Conservation (phyloP, 2,888 invertebrate genomes). For the Serripes groenlandicus region DNA sequence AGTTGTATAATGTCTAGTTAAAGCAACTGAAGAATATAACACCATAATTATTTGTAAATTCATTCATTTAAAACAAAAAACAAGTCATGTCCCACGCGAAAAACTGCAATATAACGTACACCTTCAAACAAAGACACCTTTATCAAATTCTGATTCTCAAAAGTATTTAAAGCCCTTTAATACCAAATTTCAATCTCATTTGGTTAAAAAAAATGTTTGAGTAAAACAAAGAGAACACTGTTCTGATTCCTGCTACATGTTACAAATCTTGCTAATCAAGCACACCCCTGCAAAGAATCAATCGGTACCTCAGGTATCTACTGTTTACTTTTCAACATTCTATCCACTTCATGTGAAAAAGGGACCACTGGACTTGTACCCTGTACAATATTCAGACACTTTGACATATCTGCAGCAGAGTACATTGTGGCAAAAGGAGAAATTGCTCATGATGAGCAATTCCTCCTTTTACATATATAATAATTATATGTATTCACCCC, state of each 20-base stretch:
- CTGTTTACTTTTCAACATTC: slow-evolving; percentile 22
- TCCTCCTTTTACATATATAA: not conserved
- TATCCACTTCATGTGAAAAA: slow-evolving; percentile 3
- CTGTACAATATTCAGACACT: no score
- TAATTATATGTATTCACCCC: no score
- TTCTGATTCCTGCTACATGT: not conserved
- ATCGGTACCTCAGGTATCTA: slow-evolving; percentile 4
- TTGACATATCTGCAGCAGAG: no score
- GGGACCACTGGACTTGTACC: no score
- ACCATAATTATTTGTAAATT: no score
- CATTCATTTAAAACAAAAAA: no score
- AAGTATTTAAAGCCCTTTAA: slow-evolving; percentile 1
- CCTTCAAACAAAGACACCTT: slow-evolving; percentile 1
- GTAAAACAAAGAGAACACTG: slow-evolving; percentile 25
- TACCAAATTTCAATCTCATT: slow-evolving; percentile 1
- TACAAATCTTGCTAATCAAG: slow-evolving; percentile 10
- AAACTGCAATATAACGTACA: no score
- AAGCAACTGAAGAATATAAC: no score
- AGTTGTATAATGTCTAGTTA: no score
- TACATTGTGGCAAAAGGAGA: not conserved
- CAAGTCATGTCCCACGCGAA: no score
- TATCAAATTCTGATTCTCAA: no score
- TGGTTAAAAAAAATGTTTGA: not conserved
- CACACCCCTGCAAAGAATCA: slow-evolving; percentile 26
- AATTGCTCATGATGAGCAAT: not conserved